These are phyloP conservation scores for human DNA, from an alignment of 2,113 vertebrate species.

Conservation along the genomic window GRCh38 chrX:9053501-9054000, in stretches of 20 bases:
- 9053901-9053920: background rate
- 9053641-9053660: too few species aligned
- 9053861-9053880: background rate
- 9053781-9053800: background rate
- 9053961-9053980: background rate
- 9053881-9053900: background rate
- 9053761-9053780: background rate
- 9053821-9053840: background rate
- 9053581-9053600: background rate
- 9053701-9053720: background rate
- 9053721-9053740: background rate
- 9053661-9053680: background rate
- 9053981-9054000: background rate
- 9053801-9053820: background rate
- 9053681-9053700: background rate
- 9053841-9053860: background rate
- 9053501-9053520: background rate
- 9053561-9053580: background rate
- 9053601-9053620: background rate
- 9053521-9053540: background rate
- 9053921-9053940: background rate
- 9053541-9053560: background rate
- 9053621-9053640: background rate
- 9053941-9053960: background rate
- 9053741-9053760: too few species aligned